phyloP scores from a whole-genome alignment of 2,888 invertebrate species.

The Papilio elwesi region DNA sequence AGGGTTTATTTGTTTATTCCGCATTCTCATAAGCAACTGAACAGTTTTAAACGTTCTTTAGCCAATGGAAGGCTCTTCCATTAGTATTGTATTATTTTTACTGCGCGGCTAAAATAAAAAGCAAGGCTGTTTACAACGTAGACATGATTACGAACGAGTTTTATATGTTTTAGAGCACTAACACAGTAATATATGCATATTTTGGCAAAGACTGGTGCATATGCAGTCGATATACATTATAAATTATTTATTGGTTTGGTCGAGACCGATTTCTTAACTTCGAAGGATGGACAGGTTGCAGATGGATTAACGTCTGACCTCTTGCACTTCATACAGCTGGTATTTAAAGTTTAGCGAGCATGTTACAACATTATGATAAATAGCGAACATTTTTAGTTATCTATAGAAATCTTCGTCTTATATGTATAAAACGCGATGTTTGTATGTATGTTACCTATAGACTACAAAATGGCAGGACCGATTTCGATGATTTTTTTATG shows the following conservation, averaged over 20 bases:
- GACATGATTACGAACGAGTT: too few relatives aligned
- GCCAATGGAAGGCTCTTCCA: too few relatives aligned
- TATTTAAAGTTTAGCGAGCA: conserved; percentile 25
- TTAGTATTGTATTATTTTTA: too few relatives aligned
- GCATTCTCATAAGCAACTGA: too few relatives aligned
- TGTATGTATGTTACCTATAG: neutral
- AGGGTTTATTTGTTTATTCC: too few relatives aligned
- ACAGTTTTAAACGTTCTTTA: too few relatives aligned
- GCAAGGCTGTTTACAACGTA: too few relatives aligned
- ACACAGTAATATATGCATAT: neutral
- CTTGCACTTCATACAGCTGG: conserved; percentile 19
- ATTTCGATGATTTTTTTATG: too few relatives aligned
- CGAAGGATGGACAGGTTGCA: conserved; percentile 1
- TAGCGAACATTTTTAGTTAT: neutral
- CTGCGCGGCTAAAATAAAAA: too few relatives aligned
- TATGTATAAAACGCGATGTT: neutral
- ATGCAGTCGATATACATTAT: neutral
- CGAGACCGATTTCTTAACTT: conserved; percentile 25
- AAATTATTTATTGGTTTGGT: neutral
- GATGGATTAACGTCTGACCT: conserved; percentile 19
- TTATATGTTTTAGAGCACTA: neutral
- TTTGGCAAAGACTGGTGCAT: neutral
- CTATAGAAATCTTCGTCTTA: neutral
- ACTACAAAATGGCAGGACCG: too few relatives aligned
- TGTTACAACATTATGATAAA: conserved; percentile 20